Conservation (phyloP, 1,140 invertebrate genomes). For the Bombus haemorrhoidalis region DNA sequence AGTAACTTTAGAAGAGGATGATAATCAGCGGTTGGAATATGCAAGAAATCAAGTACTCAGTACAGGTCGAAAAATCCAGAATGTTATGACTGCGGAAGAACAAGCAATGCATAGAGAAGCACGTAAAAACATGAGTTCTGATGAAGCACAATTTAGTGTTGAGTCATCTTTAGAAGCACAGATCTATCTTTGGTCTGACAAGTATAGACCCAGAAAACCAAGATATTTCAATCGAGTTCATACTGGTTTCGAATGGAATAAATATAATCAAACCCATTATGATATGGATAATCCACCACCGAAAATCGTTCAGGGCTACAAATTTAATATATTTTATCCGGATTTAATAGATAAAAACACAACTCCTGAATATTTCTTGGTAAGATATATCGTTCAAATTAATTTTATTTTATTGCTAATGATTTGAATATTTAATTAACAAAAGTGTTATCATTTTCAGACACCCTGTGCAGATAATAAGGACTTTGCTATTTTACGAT, state of each 20-base stretch:
- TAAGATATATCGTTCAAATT: slow-evolving; percentile 77
- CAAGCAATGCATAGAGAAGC: slow-evolving; percentile 90
- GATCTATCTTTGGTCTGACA: slow-evolving; percentile 98
- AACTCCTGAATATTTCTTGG: slow-evolving; percentile 96
- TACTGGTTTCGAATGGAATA: slow-evolving; percentile 99
- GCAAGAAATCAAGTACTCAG: slow-evolving; percentile 86
- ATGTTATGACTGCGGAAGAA: slow-evolving; percentile 84
- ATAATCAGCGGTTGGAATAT: slow-evolving; percentile 89
- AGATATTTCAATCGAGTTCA: slow-evolving; percentile 98
- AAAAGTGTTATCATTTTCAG: slow-evolving; percentile 82
- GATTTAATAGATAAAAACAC: slow-evolving; percentile 98
- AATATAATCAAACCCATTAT: slow-evolving; percentile 99
- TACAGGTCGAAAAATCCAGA: slow-evolving; percentile 84
- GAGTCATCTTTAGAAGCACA: slow-evolving; percentile 93
- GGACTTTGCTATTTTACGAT: slow-evolving; percentile 97
- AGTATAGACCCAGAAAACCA: slow-evolving; percentile 98
- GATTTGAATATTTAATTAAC: slow-evolving; percentile 13
- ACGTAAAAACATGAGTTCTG: slow-evolving; percentile 92
- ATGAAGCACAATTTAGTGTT: slow-evolving; percentile 96
- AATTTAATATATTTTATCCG: slow-evolving; percentile 99
- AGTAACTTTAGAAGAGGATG: slow-evolving; percentile 90
- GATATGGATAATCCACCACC: slow-evolving; percentile 99
- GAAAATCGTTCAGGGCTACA: slow-evolving; percentile 99
- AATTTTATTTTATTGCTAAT: slow-evolving; percentile 1
- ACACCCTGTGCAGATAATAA: slow-evolving; percentile 95